Evolutionary conservation across 2,113 vertebrate species (phyloP), one percentile per base, ranked within the genome.

Genomic region (Delphinus delphis): DNA sequence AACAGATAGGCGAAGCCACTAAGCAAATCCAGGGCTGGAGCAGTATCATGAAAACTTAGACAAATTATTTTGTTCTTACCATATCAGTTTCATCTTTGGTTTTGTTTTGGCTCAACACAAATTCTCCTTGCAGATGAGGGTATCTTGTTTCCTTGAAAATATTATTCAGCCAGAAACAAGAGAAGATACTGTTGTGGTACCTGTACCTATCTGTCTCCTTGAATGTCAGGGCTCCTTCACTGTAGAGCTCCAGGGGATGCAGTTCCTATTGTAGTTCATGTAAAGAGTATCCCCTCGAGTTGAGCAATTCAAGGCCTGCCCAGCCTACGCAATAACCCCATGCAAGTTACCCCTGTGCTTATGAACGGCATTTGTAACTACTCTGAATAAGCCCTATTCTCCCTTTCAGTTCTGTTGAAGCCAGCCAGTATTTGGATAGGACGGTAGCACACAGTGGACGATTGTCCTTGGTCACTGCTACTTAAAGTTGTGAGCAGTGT

Each of bases 71-170:
- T 7, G 9, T 55, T 60, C 44, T 65, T 47, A 65, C 63, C 38
- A 63, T 62, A 73, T 6, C 36, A 31, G 25, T 58, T 94, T 44
- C 60, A 25, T 77, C 60, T 71, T 80, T 70, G 18, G n/a, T 41
- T 67, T 36, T 33, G 44, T 44, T 90, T 90, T 90, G 41, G 25
- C 13, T 86, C 65, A 73, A 31, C 6, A 23, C 26, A 92, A 73
- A 77, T 87, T 73, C 11, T 81, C 11, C 74, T 81, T 74, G n/a
- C 17, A 47, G n/a, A 87, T 55, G 15, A 73, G n/a, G 12, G 26
- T 28, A 13, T 33, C 58, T 65, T 81, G 63, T 36, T 60, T 73
- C 28, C 36, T 73, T 80, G 47, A 65, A 92, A 95, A 77, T 55
- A 73, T 15, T 63, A 53, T 63, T 87, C 60, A 87, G 31, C 25